Evolutionary conservation across 37 sponge, comb jelly and placozoan species (phyloP), one percentile per base, ranked within the genome.

Genomic region (Theonella swinhoei): DNA sequence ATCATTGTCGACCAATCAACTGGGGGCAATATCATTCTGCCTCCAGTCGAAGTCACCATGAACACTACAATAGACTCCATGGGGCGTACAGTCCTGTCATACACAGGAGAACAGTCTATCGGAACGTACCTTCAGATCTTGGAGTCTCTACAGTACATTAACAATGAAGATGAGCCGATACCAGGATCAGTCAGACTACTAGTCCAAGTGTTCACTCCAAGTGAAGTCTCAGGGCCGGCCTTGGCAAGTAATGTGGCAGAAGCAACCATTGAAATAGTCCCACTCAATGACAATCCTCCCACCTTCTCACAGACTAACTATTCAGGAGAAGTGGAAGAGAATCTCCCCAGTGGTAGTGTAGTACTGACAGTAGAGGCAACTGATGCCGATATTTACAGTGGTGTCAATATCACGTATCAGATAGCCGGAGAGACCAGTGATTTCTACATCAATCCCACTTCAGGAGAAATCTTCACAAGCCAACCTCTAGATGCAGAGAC

Each of bases 231-330:
- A 35, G 76, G 68, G 24, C 23, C 20, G 0, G 3, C 39, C 38
- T 22, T 71, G 1, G 62, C 28, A 22, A 90, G 91, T 36, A 62
- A 80, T 25, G 19, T 73, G 68, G 79, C 86, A 64, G 26, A 70
- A 14, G 34, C 60, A 3, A 35, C 65, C 25, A 80, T 91, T 37
- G 20, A 63, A n/a, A 67, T 91, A 5, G 4, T 54, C 0, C 61
- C 79, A n/a, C 28, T 77, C 35, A 91, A 91, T 72, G 88, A 91
- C 68, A 68, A 86, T 0, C 8, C 39, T 39, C 91, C 87, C 7
- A 24, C 64, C 30, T 86, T 87, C 61, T 60, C 30, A 17, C 68
- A 83, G 42, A 63, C 42, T 36, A 1, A 34, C 4, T 91, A 86
- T 39, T 35, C 1, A 32, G 83, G 68, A 19, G 23, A 43, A 1